Conservation (phyloP, 2,888 invertebrate genomes). For the Brachycybe producta region DNA sequence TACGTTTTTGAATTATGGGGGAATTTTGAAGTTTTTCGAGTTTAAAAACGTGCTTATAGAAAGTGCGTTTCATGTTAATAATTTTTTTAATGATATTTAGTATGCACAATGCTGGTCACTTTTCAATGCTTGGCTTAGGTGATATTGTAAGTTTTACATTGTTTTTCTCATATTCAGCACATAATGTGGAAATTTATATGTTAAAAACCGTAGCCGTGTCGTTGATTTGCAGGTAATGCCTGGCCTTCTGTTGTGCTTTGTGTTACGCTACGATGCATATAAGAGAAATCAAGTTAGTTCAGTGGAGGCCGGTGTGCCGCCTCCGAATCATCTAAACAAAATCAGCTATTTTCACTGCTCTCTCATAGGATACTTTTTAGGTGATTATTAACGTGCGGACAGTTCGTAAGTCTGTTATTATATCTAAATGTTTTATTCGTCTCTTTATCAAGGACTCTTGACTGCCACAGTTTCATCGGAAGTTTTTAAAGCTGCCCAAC, state of each 20-base stretch:
- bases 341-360: slow-evolving; percentile 95
- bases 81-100: slow-evolving; percentile 37
- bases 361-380: slow-evolving; percentile 91
- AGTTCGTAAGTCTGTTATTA: background rate
- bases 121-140: slow-evolving; percentile 78
- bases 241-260: slow-evolving; percentile 85
- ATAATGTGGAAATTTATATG: background rate
- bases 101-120: slow-evolving; percentile 89
- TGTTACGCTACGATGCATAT: slow-evolving; percentile 91
- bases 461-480: slow-evolving; percentile 96
- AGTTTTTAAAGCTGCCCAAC: slow-evolving; percentile 96
- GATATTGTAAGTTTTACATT: slow-evolving; percentile 41
- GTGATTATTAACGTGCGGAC: slow-evolving; percentile 32
- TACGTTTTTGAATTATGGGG: too few species aligned
- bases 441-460: slow-evolving; percentile 46
- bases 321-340: slow-evolving; percentile 40
- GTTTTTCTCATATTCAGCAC: background rate
- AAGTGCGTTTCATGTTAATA: background rate
- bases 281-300: slow-evolving; percentile 68
- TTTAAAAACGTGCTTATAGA: background rate
- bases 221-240: slow-evolving; percentile 63
- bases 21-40: background rate
- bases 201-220: background rate
- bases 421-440: background rate
- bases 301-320: slow-evolving; percentile 46